These are phyloP conservation scores for Aquatica leii DNA, from an alignment of 2,888 invertebrate genomes.

Conservation along the genomic window DNA sequence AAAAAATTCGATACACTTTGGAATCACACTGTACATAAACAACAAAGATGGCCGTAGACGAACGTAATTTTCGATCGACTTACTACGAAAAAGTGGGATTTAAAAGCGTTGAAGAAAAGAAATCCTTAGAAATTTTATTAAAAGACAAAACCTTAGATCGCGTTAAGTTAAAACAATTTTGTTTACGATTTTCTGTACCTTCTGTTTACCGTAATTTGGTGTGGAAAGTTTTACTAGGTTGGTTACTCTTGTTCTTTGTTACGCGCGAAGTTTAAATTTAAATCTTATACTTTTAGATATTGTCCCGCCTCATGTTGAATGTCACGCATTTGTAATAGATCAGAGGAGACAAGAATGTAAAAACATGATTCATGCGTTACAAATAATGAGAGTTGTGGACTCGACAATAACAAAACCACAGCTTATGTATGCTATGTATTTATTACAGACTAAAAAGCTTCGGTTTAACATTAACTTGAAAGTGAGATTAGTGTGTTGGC, in stretches of 20 bases:
- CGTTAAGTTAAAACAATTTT: conserved; percentile 84
- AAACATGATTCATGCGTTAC: conserved; percentile 75
- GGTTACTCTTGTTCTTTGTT: neutral
- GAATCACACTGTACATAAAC: neutral
- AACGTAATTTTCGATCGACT: conserved; percentile 81
- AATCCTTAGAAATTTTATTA: conserved; percentile 86
- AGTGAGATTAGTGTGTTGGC: conserved; percentile 48
- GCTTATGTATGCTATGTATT: conserved; percentile 82
- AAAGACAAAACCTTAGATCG: conserved; percentile 85
- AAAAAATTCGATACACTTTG: too few species aligned
- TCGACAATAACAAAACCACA: conserved; percentile 71
- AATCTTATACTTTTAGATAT: conserved; percentile 66
- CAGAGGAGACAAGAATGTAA: conserved; percentile 80
- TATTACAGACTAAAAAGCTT: conserved; percentile 76
- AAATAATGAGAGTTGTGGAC: conserved; percentile 72
- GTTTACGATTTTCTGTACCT: conserved; percentile 84
- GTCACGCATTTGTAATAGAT: conserved; percentile 76
- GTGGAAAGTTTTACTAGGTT: conserved; percentile 87
- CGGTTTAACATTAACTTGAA: conserved; percentile 60
- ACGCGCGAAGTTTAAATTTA: neutral
- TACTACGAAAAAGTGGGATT: conserved; percentile 91
- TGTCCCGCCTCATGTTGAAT: conserved; percentile 78
- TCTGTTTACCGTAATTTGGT: conserved; percentile 79
- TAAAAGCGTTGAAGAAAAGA: conserved; percentile 89
- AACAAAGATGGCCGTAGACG: conserved; percentile 67